phyloP scores from a whole-genome alignment of 2,797 vertebrate genomes.

The Takifugu ocellatus region DNA sequence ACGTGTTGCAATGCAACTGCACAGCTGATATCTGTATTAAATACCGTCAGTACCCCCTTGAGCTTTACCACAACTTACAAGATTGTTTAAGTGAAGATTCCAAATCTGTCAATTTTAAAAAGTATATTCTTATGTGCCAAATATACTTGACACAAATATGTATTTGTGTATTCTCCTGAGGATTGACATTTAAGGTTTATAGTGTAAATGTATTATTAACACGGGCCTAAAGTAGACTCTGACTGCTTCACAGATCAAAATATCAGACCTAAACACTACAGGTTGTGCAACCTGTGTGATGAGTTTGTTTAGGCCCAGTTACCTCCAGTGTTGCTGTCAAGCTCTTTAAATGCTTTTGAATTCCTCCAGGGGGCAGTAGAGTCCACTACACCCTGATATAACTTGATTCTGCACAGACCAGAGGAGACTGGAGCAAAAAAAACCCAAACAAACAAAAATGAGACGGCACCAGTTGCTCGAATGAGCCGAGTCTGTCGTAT shows the following conservation, averaged over 20 bases:
- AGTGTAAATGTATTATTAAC: neutral
- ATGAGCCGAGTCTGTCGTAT: too few species aligned
- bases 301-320: neutral
- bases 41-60: too few species aligned
- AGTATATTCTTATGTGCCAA: slow-evolving; percentile 2
- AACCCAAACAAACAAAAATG: too few species aligned
- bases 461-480: too few species aligned
- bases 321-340: neutral
- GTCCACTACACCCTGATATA: slow-evolving; percentile 81
- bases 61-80: too few species aligned
- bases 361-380: slow-evolving; percentile 86
- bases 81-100: too few species aligned
- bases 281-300: neutral
- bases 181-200: slow-evolving; percentile 19
- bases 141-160: slow-evolving; percentile 10
- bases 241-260: neutral
- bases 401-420: slow-evolving; percentile 79
- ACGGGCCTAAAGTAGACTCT: neutral
- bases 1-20: neutral
- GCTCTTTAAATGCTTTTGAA: slow-evolving; percentile 72
- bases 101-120: slow-evolving; percentile 2
- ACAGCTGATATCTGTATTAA: slow-evolving; percentile 2
- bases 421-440: neutral
- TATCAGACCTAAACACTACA: neutral
- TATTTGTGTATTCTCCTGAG: slow-evolving; percentile 20